Conservation (phyloP, 2,888 invertebrate species). For the Drosophila yooni region DNA sequence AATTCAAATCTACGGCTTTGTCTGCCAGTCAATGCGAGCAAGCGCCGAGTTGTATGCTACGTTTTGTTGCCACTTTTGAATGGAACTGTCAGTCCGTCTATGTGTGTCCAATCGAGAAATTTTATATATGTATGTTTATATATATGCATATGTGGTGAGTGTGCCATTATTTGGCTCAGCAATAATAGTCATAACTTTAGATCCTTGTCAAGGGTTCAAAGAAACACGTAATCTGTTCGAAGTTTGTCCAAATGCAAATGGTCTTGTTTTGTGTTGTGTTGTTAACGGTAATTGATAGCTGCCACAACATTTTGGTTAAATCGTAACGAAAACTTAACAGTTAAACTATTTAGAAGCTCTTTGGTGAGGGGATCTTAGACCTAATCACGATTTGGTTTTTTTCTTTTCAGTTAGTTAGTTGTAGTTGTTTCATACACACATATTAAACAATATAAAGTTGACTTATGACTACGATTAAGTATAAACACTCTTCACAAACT, state of each 20-base stretch:
- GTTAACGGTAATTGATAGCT: constrained; percentile 31
- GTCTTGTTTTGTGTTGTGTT: constrained; percentile 20
- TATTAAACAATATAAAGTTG: constrained; percentile 19
- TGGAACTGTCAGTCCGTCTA: constrained; percentile 15
- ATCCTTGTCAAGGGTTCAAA: constrained; percentile 16
- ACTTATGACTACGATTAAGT: constrained; percentile 59
- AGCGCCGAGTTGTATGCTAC: constrained; percentile 30
- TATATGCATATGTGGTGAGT: constrained; percentile 13
- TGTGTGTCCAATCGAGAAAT: constrained; percentile 34
- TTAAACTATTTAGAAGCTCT: constrained; percentile 67
- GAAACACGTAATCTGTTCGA: constrained; percentile 13
- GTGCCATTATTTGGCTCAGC: constrained; percentile 44
- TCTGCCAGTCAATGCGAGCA: constrained; percentile 21
- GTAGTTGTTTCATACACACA: constrained; percentile 22
- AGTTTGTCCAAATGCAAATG: constrained; percentile 25
- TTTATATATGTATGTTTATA: constrained; percentile 19
- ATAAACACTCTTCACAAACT: constrained; percentile 45
- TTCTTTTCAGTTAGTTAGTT: constrained; percentile 16
- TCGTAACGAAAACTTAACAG: constrained; percentile 57
- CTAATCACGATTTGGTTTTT: constrained; percentile 70
- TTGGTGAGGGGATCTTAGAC: constrained; percentile 73
- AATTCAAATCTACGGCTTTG: constrained; percentile 64
- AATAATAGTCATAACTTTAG: constrained; percentile 51
- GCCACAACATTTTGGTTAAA: constrained; percentile 36
- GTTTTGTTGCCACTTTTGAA: constrained; percentile 24